Evolutionary conservation across 2,888 invertebrate species (phyloP).

Genomic region (Latheticus oryzae): DNA sequence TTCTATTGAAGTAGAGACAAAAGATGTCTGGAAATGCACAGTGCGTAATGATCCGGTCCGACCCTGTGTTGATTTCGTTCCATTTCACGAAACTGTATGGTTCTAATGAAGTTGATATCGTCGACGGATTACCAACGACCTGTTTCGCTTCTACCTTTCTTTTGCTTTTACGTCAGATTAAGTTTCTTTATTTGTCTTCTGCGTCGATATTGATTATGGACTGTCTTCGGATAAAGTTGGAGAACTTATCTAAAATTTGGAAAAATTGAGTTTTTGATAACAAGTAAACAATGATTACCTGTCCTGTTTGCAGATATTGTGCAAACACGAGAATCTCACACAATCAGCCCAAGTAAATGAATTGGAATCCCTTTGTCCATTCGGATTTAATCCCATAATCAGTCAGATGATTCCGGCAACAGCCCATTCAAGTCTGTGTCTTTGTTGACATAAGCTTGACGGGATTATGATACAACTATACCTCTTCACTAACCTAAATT

Average conservation of each 20-base stretch:
- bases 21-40: too few species aligned
- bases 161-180: slow-evolving; percentile 52
- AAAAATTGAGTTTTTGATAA: slow-evolving; percentile 9
- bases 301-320: slow-evolving; percentile 53
- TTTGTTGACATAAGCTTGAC: slow-evolving; percentile 40
- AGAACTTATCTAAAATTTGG: slow-evolving; percentile 29
- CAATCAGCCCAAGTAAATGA: slow-evolving; percentile 58
- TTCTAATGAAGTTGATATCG: slow-evolving; percentile 61
- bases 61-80: slow-evolving; percentile 15
- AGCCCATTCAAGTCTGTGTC: slow-evolving; percentile 34
- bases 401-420: slow-evolving; percentile 36
- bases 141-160: slow-evolving; percentile 47
- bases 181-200: slow-evolving; percentile 55
- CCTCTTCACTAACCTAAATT: slow-evolving; percentile 20
- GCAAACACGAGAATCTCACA: slow-evolving; percentile 55
- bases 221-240: slow-evolving; percentile 25
- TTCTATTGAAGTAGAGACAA: too few species aligned
- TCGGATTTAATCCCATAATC: slow-evolving; percentile 43
- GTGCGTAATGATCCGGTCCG: too few species aligned
- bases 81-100: slow-evolving; percentile 32
- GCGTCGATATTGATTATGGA: slow-evolving; percentile 51
- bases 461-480: slow-evolving; percentile 41
- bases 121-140: slow-evolving; percentile 60
- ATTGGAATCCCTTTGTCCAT: slow-evolving; percentile 58
- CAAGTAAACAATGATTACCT: slow-evolving; percentile 50